Evolutionary conservation across 2,797 vertebrate genomes (phyloP), one percentile per base, ranked within the genome.

Genomic region (Phataginus tetradactyla): DNA sequence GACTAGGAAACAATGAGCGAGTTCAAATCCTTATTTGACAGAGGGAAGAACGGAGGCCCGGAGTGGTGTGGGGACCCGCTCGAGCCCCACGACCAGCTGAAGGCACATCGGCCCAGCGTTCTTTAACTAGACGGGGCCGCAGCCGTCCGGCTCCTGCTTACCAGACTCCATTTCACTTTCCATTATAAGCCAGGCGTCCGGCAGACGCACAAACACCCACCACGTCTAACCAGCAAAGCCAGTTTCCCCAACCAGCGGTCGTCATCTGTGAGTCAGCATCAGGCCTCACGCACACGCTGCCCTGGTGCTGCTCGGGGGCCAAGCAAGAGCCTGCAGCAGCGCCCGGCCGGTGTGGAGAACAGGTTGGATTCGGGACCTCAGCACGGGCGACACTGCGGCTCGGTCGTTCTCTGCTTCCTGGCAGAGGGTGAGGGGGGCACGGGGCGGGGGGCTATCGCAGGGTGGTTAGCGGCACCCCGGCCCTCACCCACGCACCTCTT

Each of bases 211-310:
- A 85, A 68, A 64, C 79, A 69, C 61, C 27, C 59, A 64, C 68
- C 95, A 45, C 72, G 94, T 91, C 90, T 90, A 96, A 97, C 96
- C 81, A 83, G 96, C 80, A 61, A 3, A 75, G 86, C 96, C 27
- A 69, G 96, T 94, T 95, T 86, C 77, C 92, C 79, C 61, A 12
- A 42, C 13, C 29, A 8, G 45, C 21, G 51, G 7, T 3, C 85
- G 79, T 72, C 69, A 7, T 18, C 55, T 10, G 71, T 92, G 95
- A 95, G 51, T 96, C 97, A 97, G 88, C 74, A 32, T 39, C 39
- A 6, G 39, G 15, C 63, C 55, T 75, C 71, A 57, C 0, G 9
- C 86, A 79, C 34, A 13, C 29, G 2, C 9, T 37, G 66, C 42
- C 74, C 32, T 59, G 13, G 9, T 17, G 25, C 29, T 25, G 55